Conservation (phyloP, 2,797 vertebrate species). For the Gymnocypris eckloni region DNA sequence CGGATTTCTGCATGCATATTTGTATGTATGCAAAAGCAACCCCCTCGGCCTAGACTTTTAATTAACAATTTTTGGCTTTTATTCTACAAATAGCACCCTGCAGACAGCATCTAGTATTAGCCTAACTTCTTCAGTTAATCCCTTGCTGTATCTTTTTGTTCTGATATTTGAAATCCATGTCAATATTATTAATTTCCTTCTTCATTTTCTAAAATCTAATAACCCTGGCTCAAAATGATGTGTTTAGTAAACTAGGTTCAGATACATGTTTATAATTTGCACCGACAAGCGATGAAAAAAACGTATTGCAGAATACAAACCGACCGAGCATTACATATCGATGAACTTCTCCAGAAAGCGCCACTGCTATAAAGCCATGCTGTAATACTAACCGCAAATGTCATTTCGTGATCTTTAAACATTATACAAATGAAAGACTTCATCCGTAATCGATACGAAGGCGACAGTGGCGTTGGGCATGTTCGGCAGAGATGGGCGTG, state of each 20-base stretch:
- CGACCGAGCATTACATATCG: not conserved
- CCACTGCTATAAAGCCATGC: not conserved
- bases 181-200: not conserved
- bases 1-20: not conserved
- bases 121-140: not conserved
- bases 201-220: not conserved
- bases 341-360: not conserved
- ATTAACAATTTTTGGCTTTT: not conserved
- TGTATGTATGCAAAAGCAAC: not conserved
- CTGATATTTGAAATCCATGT: not conserved
- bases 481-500: conserved; percentile 51
- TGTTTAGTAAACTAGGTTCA: not conserved
- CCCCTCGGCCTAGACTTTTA: not conserved
- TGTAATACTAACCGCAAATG: not conserved
- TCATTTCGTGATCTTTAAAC: not conserved
- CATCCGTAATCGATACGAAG: not conserved
- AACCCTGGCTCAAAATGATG: not conserved
- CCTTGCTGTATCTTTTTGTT: too few relatives aligned
- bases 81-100: not conserved
- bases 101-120: not conserved
- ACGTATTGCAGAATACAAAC: not conserved
- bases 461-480: not conserved
- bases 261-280: not conserved
- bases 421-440: not conserved
- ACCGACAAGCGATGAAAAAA: not conserved